Conservation (phyloP, 2,113 vertebrate genomes). For the human (Homo sapiens) region DNA sequence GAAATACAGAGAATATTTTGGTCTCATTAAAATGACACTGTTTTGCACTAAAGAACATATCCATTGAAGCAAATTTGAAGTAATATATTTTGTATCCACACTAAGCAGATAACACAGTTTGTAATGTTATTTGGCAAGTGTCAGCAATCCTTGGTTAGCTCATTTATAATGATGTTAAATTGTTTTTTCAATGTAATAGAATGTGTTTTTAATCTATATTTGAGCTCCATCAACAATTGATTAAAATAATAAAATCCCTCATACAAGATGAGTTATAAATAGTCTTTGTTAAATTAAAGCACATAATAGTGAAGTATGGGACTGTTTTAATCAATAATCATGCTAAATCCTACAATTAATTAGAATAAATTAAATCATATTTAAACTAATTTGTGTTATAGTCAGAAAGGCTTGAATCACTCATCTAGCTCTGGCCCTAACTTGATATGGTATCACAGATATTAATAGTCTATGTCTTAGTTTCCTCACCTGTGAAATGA, state of each 20-base stretch:
- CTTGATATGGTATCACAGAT: neutral
- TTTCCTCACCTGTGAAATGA: neutral
- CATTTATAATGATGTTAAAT: neutral
- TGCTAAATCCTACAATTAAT: neutral
- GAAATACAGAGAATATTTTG: neutral
- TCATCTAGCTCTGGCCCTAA: neutral
- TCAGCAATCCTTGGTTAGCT: neutral
- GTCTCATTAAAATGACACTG: neutral
- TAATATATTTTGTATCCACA: neutral
- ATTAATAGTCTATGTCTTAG: neutral
- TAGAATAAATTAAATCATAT: constrained; percentile 4
- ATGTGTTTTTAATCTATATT: neutral
- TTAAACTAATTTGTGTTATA: neutral
- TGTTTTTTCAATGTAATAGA: constrained; percentile 1
- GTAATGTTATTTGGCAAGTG: neutral
- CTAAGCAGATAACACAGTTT: neutral
- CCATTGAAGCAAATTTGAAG: neutral
- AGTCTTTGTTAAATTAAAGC: neutral
- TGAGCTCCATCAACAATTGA: neutral
- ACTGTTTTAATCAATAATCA: neutral
- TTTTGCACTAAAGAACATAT: neutral
- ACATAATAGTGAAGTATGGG: neutral
- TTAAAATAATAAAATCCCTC: neutral
- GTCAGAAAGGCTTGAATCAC: neutral
- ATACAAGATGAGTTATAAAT: neutral